Evolutionary conservation across 2,888 invertebrate species (phyloP).

Genomic region (Neoitamus cyanurus): DNA sequence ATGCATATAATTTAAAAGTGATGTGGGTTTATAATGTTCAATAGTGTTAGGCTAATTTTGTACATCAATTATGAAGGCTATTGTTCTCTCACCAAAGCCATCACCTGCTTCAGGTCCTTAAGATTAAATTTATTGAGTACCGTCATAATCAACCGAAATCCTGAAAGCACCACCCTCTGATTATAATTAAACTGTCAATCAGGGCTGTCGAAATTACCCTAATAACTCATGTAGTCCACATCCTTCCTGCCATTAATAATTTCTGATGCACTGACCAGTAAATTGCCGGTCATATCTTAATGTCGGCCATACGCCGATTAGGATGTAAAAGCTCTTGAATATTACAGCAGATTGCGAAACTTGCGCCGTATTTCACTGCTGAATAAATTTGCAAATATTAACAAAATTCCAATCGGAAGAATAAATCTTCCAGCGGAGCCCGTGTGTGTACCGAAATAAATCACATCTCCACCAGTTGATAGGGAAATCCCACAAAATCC

Average conservation of each 20-base stretch:
- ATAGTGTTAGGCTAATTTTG: background rate
- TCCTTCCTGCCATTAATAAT: constrained; percentile 2
- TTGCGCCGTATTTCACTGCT: background rate
- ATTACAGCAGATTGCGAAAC: background rate
- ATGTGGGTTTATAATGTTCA: background rate
- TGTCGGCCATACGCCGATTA: background rate
- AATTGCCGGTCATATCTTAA: background rate
- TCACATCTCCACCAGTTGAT: constrained; percentile 7
- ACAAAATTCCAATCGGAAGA: background rate
- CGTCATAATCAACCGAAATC: background rate
- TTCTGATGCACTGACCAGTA: background rate
- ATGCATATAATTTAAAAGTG: background rate
- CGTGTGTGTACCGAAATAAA: background rate
- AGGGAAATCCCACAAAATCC: background rate
- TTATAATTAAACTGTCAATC: constrained; percentile 9
- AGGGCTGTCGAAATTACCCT: background rate
- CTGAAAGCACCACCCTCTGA: background rate
- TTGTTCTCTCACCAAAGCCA: background rate
- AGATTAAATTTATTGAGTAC: background rate
- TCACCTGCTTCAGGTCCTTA: background rate
- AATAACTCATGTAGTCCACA: background rate
- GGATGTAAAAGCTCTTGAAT: background rate
- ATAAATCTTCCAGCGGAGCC: background rate
- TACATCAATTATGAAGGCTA: too few relatives aligned
- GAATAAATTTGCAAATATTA: constrained; percentile 32